Evolutionary conservation across 2,113 vertebrate species (phyloP).

Genomic region (Ophiodon elongatus): DNA sequence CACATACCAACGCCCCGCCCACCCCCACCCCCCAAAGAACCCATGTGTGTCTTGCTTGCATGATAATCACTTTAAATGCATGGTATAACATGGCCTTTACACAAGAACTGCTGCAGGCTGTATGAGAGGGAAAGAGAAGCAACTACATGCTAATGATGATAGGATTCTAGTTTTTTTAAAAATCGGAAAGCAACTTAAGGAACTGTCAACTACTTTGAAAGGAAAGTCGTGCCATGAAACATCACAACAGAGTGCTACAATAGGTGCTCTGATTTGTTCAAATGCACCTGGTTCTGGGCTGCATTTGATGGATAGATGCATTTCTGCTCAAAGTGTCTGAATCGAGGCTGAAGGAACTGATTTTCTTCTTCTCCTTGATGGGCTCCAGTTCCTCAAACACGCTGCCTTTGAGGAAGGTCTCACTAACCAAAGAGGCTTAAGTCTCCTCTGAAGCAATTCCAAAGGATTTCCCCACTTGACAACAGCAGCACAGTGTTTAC

Average conservation of each 20-base stretch:
- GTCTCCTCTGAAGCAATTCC: slow-evolving; percentile 82
- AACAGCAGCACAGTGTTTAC: slow-evolving; percentile 82
- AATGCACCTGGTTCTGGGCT: slow-evolving; percentile 30
- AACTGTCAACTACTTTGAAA: background rate
- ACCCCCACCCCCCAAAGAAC: background rate
- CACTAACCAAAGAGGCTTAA: slow-evolving; percentile 84
- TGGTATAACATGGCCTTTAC: slow-evolving; percentile 10
- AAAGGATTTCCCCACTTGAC: slow-evolving; percentile 82
- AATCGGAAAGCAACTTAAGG: background rate
- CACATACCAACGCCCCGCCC: background rate
- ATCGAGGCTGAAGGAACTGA: slow-evolving; percentile 57
- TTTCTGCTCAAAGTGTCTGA: slow-evolving; percentile 53
- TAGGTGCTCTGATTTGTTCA: slow-evolving; percentile 3
- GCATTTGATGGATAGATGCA: slow-evolving; percentile 53
- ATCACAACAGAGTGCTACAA: slow-evolving; percentile 7
- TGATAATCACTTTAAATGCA: slow-evolving; percentile 12
- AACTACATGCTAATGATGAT: background rate
- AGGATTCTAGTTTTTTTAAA: background rate
- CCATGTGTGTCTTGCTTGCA: slow-evolving; percentile 18
- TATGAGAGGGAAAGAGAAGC: background rate
- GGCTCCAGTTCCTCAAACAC: slow-evolving; percentile 71
- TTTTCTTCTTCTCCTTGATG: slow-evolving; percentile 31
- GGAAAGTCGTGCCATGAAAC: background rate
- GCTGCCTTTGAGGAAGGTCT: slow-evolving; percentile 76
- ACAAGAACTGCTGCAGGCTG: background rate